These are phyloP conservation scores for Neodiprion lecontei DNA, from an alignment of 1,140 invertebrate species.

Conservation along the genomic window DNA sequence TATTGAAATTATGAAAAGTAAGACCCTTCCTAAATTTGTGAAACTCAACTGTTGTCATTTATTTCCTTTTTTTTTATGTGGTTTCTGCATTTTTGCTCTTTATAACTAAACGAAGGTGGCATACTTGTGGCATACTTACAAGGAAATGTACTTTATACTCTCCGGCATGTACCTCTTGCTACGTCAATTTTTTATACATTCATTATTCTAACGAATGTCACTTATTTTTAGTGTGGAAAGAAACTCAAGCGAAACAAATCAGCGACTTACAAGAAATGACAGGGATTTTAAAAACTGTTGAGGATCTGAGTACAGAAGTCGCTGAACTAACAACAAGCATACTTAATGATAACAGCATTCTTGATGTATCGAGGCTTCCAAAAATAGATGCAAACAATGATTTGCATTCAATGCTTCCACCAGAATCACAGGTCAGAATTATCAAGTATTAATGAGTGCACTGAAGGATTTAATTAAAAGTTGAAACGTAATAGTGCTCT, in stretches of 20 bases:
- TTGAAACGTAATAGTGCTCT: too few relatives aligned
- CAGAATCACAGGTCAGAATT: slow-evolving; percentile 38
- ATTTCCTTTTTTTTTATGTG: too few relatives aligned
- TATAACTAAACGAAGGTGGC: too few relatives aligned
- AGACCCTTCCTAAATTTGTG: slow-evolving; percentile 6
- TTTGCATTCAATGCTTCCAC: slow-evolving; percentile 35
- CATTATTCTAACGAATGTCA: too few relatives aligned
- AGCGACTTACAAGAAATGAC: slow-evolving; percentile 28
- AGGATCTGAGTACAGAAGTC: slow-evolving; percentile 28
- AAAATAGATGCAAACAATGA: slow-evolving; percentile 30
- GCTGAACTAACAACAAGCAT: slow-evolving; percentile 35
- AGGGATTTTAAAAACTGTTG: slow-evolving; percentile 28
- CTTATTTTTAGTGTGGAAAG: slow-evolving; percentile 44
- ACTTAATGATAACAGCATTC: slow-evolving; percentile 29
- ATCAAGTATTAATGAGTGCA: background rate
- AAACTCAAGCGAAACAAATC: slow-evolving; percentile 27
- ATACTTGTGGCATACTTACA: too few relatives aligned
- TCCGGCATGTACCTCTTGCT: too few relatives aligned
- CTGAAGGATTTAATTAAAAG: background rate
- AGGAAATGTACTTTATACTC: too few relatives aligned
- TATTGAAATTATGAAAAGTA: slow-evolving; percentile 40
- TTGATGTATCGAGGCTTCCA: slow-evolving; percentile 37
- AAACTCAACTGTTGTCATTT: too few relatives aligned
- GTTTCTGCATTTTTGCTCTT: too few relatives aligned
- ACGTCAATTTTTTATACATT: too few relatives aligned